phyloP scores from a whole-genome alignment of 2,113 vertebrate species.

The Sander lucioperca region DNA sequence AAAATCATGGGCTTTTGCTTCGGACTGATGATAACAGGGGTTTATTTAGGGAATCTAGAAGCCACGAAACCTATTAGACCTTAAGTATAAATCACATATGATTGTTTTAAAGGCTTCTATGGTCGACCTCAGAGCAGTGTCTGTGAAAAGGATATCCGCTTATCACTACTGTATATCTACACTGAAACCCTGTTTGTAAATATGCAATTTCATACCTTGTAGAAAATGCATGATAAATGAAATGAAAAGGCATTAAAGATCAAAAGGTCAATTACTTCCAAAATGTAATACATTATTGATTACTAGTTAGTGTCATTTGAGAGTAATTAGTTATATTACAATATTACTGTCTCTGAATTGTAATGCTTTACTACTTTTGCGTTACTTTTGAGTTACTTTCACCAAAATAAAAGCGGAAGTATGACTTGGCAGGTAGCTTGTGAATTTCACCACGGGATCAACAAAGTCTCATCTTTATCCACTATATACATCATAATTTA shows the following conservation, averaged over 20 bases:
- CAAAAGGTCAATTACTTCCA: neutral
- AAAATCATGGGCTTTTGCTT: slow-evolving; percentile 53
- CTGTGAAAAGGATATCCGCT: slow-evolving; percentile 58
- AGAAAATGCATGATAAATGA: slow-evolving; percentile 15
- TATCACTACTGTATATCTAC: slow-evolving; percentile 55
- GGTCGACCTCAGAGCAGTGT: slow-evolving; percentile 46
- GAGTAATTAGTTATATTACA: too few species aligned
- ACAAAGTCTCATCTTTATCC: too few species aligned
- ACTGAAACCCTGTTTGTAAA: slow-evolving; percentile 45
- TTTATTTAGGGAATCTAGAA: slow-evolving; percentile 73
- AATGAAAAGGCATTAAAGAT: slow-evolving; percentile 1
- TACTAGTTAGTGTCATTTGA: too few species aligned
- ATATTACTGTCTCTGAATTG: too few species aligned
- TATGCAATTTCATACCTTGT: slow-evolving; percentile 40
- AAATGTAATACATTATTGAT: too few species aligned
- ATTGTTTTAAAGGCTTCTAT: slow-evolving; percentile 60
- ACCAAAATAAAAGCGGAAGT: too few species aligned
- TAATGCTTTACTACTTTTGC: too few species aligned
- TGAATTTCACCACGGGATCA: too few species aligned
- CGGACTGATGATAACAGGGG: slow-evolving; percentile 68
- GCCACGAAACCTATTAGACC: slow-evolving; percentile 68
- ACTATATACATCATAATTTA: too few species aligned
- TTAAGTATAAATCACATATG: slow-evolving; percentile 62
- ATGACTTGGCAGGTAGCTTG: too few species aligned
- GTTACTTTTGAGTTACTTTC: too few species aligned